These are phyloP conservation scores for Frankliniella fusca DNA, from an alignment of 2,888 invertebrate species.

Conservation along the genomic window DNA sequence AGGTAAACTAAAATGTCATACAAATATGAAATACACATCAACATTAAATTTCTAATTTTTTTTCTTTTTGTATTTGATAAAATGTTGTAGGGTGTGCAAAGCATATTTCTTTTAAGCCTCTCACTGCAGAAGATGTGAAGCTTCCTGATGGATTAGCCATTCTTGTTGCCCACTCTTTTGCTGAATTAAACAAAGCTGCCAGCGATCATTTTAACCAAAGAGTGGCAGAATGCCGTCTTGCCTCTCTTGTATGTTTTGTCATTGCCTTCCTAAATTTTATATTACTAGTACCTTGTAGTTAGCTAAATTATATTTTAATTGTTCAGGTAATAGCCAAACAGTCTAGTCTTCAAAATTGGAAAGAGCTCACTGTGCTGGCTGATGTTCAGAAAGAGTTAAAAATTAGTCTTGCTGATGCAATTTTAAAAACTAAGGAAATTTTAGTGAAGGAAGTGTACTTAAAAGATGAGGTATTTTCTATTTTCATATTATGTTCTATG, in stretches of 20 bases:
- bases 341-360: slow-evolving; percentile 56
- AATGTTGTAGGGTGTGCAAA: slow-evolving; percentile 67
- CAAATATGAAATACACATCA: background rate
- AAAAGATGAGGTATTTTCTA: slow-evolving; percentile 59
- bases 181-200: slow-evolving; percentile 90
- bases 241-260: slow-evolving; percentile 63
- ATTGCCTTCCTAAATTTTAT: background rate
- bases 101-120: slow-evolving; percentile 88
- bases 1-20: slow-evolving; percentile 48
- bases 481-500: slow-evolving; percentile 15
- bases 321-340: slow-evolving; percentile 63
- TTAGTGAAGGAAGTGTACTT: slow-evolving; percentile 65
- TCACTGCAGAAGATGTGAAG: slow-evolving; percentile 68
- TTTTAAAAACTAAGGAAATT: slow-evolving; percentile 58
- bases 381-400: slow-evolving; percentile 67
- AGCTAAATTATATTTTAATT: background rate
- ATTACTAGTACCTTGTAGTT: slow-evolving; percentile 11
- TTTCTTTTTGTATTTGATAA: slow-evolving; percentile 28
- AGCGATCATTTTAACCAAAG: slow-evolving; percentile 86
- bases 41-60: background rate
- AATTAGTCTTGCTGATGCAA: slow-evolving; percentile 64
- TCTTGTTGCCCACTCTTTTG: slow-evolving; percentile 88
- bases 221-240: slow-evolving; percentile 90
- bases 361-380: slow-evolving; percentile 61
- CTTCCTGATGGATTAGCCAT: slow-evolving; percentile 81